Evolutionary conservation across 2,888 invertebrate genomes (phyloP).

Genomic region (Parnassius glacialis): DNA sequence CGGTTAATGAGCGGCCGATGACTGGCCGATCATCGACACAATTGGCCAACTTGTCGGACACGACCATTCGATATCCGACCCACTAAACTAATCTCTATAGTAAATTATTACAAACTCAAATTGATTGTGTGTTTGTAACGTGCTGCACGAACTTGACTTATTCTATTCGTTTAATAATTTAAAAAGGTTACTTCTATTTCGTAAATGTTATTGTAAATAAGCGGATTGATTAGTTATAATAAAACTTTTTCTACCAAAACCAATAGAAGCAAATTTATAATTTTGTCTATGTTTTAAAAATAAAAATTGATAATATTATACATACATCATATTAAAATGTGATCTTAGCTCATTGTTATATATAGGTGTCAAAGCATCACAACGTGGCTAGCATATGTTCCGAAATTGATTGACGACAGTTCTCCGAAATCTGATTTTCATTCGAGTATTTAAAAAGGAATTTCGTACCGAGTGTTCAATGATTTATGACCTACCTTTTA

Average conservation of each 20-base stretch:
- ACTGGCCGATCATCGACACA: conserved; percentile 60
- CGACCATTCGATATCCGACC: conserved; percentile 48
- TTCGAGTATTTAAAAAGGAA: conserved; percentile 64
- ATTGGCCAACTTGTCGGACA: conserved; percentile 39
- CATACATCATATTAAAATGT: conserved; percentile 1
- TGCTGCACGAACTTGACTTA: conserved; percentile 14
- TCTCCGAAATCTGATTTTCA: conserved; percentile 68
- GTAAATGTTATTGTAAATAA: conserved; percentile 15
- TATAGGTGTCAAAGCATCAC: conserved; percentile 5
- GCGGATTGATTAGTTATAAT: conserved; percentile 15
- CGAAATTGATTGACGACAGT: conserved; percentile 60
- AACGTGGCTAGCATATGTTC: conserved; percentile 15
- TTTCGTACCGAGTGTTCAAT: conserved; percentile 64
- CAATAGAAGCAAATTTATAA: background rate
- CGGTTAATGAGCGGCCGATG: conserved; percentile 71
- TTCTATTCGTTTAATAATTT: conserved; percentile 18
- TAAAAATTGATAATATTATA: background rate
- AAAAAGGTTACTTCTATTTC: conserved; percentile 22
- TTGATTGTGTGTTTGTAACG: conserved; percentile 23
- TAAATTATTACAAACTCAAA: conserved; percentile 33
- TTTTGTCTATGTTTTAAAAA: background rate
- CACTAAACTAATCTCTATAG: conserved; percentile 48
- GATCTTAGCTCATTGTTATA: conserved; percentile 6
- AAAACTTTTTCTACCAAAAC: conserved; percentile 4
- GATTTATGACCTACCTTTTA: conserved; percentile 77